Evolutionary conservation across 2,888 invertebrate genomes (phyloP), one percentile per base, ranked within the genome.

Genomic region (Pseudococcus jackbeardsleyi): DNA sequence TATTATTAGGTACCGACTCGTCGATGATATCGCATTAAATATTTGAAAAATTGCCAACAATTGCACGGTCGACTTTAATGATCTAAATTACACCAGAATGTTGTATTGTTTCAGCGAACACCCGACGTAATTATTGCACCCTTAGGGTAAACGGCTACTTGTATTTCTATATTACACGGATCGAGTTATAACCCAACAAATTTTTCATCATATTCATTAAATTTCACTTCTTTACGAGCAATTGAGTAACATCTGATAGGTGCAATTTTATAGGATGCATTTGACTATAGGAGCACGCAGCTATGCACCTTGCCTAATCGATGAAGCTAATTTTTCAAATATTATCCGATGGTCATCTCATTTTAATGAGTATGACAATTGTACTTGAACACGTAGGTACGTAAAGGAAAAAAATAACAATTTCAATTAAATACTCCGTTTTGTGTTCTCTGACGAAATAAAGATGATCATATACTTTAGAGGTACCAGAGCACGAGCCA

Each of bases 331-430:
- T 54, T 54, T n/a, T 50, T 50, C 50, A 50, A 46, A 50, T 54
- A 54, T 54, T 54, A 54, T 54, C 54, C 54, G 54, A 54, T n/a
- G 54, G 54, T n/a, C 54, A 54, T 54, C 54, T 54, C n/a, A 33
- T 42, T 42, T 54, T 54, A 54, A 54, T 54, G 54, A 54, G n/a
- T n/a, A 50, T 50, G 54, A 54, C 54, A 54, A 54, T 54, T 54
- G n/a, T 54, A 54, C 3, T n/a, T n/a, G 54, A 5, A 42, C 6
- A 9, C 9, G 9, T 9, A 5, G 5, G 42, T 42, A 42, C 3
- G 7, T 39, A 39, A 39, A 7, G 7, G 39, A 39, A 39, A 42
- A 42, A 42, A 42, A 54, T n/a, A n/a, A n/a, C 12, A 54, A 54
- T 54, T 54, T 54, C 54, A 54, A 54, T 54, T 54, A 54, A 42